phyloP scores from a whole-genome alignment of 2,113 vertebrate species.

The Regulus satrapa region DNA sequence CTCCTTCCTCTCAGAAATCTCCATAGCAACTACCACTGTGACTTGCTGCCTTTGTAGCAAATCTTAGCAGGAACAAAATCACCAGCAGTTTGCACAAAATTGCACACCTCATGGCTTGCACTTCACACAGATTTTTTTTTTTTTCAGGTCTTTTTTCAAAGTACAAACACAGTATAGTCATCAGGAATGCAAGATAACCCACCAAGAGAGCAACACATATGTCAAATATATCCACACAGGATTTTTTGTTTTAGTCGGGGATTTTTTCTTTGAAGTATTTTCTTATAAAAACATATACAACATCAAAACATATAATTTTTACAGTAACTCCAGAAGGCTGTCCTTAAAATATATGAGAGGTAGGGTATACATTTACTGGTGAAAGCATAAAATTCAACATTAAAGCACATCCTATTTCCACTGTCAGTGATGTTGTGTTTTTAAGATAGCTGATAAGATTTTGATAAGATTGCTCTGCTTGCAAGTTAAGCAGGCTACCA shows the following conservation, averaged over 20 bases:
- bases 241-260: background rate
- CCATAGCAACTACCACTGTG: conserved; percentile 66
- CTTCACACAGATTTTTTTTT: background rate
- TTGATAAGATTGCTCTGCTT: background rate
- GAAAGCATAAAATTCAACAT: conserved; percentile 27
- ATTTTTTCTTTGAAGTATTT: background rate
- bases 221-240: background rate
- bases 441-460: background rate
- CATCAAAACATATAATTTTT: conserved; percentile 46
- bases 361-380: background rate
- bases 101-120: background rate
- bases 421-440: conserved; percentile 13
- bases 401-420: conserved; percentile 25
- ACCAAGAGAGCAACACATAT: background rate
- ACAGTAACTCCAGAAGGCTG: background rate
- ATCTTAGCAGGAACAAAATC: conserved; percentile 41
- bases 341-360: background rate
- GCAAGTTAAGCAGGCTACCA: background rate
- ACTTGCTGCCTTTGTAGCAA: conserved; percentile 48
- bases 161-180: background rate
- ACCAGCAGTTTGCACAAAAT: conserved; percentile 35
- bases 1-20: conserved; percentile 51
- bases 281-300: conserved; percentile 16
- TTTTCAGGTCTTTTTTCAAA: background rate
- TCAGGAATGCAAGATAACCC: conserved; percentile 17